Evolutionary conservation across 2,113 vertebrate species (phyloP).

Genomic region (Morone chrysops): DNA sequence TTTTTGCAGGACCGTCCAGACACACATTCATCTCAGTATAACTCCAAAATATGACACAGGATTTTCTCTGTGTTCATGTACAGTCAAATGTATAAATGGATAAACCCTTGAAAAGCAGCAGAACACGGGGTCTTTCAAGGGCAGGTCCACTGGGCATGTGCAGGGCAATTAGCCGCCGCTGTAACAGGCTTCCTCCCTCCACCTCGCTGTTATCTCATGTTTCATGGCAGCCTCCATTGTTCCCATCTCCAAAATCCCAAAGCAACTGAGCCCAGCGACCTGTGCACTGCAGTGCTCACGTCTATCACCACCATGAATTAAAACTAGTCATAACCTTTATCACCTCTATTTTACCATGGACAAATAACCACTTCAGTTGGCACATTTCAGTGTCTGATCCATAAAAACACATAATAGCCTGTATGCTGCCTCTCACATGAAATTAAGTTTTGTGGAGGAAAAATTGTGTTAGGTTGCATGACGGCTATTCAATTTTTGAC

Average conservation of each 20-base stretch:
- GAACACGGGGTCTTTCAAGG: conserved; percentile 32
- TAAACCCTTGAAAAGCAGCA: conserved; percentile 27
- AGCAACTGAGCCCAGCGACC: conserved; percentile 19
- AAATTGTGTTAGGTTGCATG: background rate
- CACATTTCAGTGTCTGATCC: background rate
- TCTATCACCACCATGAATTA: conserved; percentile 23
- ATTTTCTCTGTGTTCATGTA: conserved; percentile 7
- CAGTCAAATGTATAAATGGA: conserved; percentile 12
- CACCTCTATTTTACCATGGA: background rate
- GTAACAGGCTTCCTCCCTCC: background rate
- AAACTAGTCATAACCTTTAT: conserved; percentile 1
- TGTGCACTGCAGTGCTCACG: conserved; percentile 10
- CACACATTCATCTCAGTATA: background rate
- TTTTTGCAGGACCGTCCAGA: background rate
- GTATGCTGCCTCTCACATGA: background rate
- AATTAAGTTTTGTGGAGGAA: background rate
- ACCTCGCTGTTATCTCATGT: conserved; percentile 39
- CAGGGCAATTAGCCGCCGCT: conserved; percentile 40
- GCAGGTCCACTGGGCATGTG: conserved; percentile 35
- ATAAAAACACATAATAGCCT: background rate
- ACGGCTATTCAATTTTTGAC: background rate
- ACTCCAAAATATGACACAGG: background rate
- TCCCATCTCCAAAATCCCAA: conserved; percentile 25
- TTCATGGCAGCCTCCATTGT: conserved; percentile 38
- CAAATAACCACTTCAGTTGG: conserved; percentile 1